phyloP scores from a whole-genome alignment of 2,113 vertebrate species.

The Arizona elegans region DNA sequence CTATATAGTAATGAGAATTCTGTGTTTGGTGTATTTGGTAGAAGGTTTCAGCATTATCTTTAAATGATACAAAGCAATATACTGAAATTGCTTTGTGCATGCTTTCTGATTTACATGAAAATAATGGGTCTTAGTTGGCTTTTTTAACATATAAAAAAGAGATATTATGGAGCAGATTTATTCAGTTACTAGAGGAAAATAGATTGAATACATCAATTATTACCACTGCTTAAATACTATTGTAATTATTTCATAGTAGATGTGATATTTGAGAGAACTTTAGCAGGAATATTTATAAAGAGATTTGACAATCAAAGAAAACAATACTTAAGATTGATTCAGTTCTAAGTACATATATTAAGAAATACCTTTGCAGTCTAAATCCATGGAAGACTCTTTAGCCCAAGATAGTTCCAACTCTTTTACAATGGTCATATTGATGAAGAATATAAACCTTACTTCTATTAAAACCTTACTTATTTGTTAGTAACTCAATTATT shows the following conservation, averaged over 20 bases:
- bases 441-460: not conserved
- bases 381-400: not conserved
- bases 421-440: not conserved
- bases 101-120: not conserved
- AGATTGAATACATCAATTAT: not conserved
- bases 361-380: not conserved
- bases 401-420: not conserved
- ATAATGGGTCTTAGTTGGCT: not conserved
- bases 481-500: no score
- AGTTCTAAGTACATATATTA: not conserved
- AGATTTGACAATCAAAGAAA: not conserved
- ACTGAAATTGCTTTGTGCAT: rapidly evolving
- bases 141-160: not conserved
- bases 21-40: not conserved
- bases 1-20: conserved; percentile 1
- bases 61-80: not conserved
- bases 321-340: not conserved
- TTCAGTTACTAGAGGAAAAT: not conserved
- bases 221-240: not conserved
- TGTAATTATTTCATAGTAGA: not conserved
- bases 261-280: not conserved
- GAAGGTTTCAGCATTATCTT: not conserved
- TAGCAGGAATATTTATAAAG: not conserved
- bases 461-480: not conserved
- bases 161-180: rapidly evolving